A percentile compares a stretch with the other conserved stretches of the same genome.
phyloP scores from a whole-genome alignment of 2,888 invertebrate genomes.

The Dromius quadrimaculatus region DNA sequence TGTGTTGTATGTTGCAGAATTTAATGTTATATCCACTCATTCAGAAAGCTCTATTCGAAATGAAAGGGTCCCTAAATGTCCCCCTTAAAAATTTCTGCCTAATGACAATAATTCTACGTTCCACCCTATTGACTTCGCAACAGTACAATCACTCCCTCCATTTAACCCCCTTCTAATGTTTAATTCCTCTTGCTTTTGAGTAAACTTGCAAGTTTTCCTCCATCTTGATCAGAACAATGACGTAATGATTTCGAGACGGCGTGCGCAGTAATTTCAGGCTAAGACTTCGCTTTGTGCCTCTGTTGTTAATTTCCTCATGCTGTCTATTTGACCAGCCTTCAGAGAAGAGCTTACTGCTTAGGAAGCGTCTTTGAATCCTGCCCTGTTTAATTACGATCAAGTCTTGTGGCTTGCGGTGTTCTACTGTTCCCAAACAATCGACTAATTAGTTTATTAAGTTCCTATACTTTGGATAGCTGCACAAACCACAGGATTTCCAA shows the following conservation, averaged over 20 bases:
- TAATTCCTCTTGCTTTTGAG: constrained; percentile 2
- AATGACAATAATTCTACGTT: too few relatives aligned
- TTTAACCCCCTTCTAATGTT: not conserved
- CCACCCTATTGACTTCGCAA: not conserved
- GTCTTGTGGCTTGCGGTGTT: constrained; percentile 13
- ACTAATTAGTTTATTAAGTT: constrained; percentile 42
- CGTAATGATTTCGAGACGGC: constrained; percentile 27
- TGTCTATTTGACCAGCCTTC: constrained; percentile 45
- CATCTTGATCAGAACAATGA: constrained; percentile 47
- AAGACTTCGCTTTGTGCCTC: constrained; percentile 39
- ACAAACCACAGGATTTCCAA: not conserved
- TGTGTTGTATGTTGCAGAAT: too few relatives aligned
- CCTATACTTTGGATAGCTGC: not conserved
- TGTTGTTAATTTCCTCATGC: constrained; percentile 47
- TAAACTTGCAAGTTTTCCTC: constrained; percentile 46
- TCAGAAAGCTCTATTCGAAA: too few relatives aligned
- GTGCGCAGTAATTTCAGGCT: constrained; percentile 41
- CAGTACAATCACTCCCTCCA: not conserved
- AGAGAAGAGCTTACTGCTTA: not conserved
- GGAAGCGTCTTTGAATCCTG: constrained; percentile 7
- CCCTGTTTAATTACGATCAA: constrained; percentile 40
- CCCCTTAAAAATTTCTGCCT: too few relatives aligned
- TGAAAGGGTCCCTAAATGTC: too few relatives aligned
- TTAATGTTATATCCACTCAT: too few relatives aligned
- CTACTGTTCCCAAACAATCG: constrained; percentile 29